Evolutionary conservation across 1,140 invertebrate species (phyloP).

Genomic region (Leptinotarsa texana): DNA sequence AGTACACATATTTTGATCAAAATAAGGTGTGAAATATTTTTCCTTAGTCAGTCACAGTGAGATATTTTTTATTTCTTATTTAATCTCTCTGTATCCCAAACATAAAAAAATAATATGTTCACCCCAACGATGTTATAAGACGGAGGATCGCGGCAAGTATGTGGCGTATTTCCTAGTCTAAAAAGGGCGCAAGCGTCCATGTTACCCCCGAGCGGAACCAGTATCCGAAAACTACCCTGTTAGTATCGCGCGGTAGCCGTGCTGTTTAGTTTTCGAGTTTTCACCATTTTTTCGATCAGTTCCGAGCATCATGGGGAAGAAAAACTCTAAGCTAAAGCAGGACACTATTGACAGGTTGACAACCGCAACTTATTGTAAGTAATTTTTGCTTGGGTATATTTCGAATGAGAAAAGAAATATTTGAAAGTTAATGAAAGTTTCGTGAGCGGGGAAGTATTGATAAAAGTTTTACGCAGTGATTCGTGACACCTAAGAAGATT

Average conservation of each 20-base stretch:
- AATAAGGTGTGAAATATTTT: too few relatives aligned
- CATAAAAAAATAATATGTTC: too few relatives aligned
- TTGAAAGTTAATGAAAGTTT: neutral
- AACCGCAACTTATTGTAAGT: constrained; percentile 90
- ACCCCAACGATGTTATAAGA: too few relatives aligned
- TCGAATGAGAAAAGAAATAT: neutral
- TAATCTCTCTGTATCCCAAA: too few relatives aligned
- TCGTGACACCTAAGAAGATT: constrained; percentile 2
- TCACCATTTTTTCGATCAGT: constrained; percentile 11
- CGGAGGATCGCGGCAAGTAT: too few relatives aligned
- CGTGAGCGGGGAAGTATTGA: neutral
- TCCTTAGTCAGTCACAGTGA: too few relatives aligned
- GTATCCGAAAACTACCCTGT: constrained; percentile 11
- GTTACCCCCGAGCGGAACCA: constrained; percentile 20
- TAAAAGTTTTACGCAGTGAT: neutral
- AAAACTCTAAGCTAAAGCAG: constrained; percentile 91
- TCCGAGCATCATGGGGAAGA: constrained; percentile 73
- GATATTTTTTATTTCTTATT: too few relatives aligned
- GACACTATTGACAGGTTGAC: constrained; percentile 88
- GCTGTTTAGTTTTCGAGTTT: constrained; percentile 19
- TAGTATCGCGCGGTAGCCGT: constrained; percentile 29
- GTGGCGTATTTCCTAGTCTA: constrained; percentile 9
- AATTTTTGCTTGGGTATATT: constrained; percentile 23
- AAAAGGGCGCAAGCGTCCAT: constrained; percentile 34
- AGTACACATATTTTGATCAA: too few relatives aligned